Percentiles rank a stretch among this genome's conserved stretches.
Conservation (phyloP, 2,888 invertebrate genomes). For the Ametastegia equiseti region DNA sequence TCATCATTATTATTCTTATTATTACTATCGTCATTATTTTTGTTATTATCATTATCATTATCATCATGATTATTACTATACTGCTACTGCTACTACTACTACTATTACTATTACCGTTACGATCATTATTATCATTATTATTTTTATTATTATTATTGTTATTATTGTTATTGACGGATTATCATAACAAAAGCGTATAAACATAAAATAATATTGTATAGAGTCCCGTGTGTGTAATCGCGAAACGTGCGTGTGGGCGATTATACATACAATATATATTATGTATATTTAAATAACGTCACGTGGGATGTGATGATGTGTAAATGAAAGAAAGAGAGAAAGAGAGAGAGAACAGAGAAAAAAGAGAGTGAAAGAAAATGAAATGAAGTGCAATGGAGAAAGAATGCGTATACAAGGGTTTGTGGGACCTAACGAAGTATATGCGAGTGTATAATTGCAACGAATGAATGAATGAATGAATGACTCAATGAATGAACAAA, state of each 20-base stretch:
- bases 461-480: conserved; percentile 45
- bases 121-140: conserved; percentile 2
- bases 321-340: conserved; percentile 38
- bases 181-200: conserved; percentile 47
- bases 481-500: conserved; percentile 41
- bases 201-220: conserved; percentile 49
- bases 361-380: conserved; percentile 51
- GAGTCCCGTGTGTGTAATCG: conserved; percentile 21
- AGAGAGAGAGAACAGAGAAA: conserved; percentile 45
- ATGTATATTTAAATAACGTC: conserved; percentile 47
- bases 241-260: conserved; percentile 6
- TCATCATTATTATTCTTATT: not conserved
- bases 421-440: not conserved
- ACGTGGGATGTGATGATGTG: conserved; percentile 31
- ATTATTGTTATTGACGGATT: conserved; percentile 16
- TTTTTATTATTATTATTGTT: not conserved
- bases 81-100: not conserved
- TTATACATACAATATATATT: conserved; percentile 7
- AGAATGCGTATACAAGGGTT: conserved; percentile 47
- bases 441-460: conserved; percentile 29
- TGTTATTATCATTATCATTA: conserved; percentile 8
- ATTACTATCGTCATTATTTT: not conserved
- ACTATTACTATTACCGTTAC: not conserved
- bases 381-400: conserved; percentile 52
- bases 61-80: not conserved